Base-by-base conservation (phyloP, 2,888 invertebrate genomes). In the Petrophora chlorosata region DNA sequence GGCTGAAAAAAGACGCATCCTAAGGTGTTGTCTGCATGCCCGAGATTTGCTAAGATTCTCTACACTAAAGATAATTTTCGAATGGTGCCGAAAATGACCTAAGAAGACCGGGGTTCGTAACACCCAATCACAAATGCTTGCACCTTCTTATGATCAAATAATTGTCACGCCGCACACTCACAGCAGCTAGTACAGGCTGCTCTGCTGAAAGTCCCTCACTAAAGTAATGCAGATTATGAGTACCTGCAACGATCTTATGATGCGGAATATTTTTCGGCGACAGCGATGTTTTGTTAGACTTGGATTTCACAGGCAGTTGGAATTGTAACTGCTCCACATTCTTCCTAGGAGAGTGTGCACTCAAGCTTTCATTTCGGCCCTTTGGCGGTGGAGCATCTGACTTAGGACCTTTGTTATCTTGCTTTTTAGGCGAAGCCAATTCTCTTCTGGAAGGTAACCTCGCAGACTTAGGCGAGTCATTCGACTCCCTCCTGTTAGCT, bases 231-330 rank as follows among this genome's bases (percentile, higher is more conserved):
- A 36, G n/a, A n/a, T n/a, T 30, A 53, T 42, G 50, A 43, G 49
- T 63, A 89, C 89, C 88, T 77, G 89, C 82, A 30, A 89, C 79
- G 30, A 89, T 85, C 65, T 89, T 89, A 56, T 84, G 78, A 59
- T 81, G 70, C 3, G 89, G 89, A 53, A 89, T 73, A 47, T 55
- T 64, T 53, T 65, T 78, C 8, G 59, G 44, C 2, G 62, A 63
- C 0, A 62, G 33, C 4, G 76, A 60, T 7, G 70, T 70, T 53
- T 76, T 84, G 16, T 65, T 75, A 0, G 76, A 71, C 59, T 72
- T 74, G 1, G 78, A 59, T 56, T 79, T 85, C 3, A 69, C 36
- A n/a, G 78, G 73, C 51, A 82, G 57, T 46, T 58, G 73, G 39
- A 82, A 82, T 28, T 82, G 77, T 40, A 78, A 49, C 0, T 79